Conservation (phyloP, 2,888 invertebrate species). For the Drosophila siamana region DNA sequence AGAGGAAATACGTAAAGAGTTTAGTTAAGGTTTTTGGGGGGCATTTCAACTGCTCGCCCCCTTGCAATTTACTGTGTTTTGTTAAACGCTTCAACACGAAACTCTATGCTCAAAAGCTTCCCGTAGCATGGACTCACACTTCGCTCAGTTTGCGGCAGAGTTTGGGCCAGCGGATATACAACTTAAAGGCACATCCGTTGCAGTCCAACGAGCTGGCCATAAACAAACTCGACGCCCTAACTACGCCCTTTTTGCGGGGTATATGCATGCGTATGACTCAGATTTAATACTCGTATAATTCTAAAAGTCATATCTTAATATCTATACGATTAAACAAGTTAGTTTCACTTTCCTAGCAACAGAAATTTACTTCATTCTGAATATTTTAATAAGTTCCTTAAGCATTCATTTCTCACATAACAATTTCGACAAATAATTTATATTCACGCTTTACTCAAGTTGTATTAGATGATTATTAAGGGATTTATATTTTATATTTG, state of each 20-base stretch:
- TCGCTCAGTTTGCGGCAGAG: slow-evolving; percentile 23
- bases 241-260: background rate
- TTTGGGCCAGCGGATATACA: slow-evolving; percentile 67
- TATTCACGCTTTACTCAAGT: too few species aligned
- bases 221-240: slow-evolving; percentile 67
- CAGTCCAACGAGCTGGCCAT: slow-evolving; percentile 60
- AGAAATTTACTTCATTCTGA: too few species aligned
- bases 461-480: too few species aligned
- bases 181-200: slow-evolving; percentile 78
- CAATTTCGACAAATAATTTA: too few species aligned
- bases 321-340: background rate
- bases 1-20: slow-evolving; percentile 13
- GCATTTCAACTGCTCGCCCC: slow-evolving; percentile 55
- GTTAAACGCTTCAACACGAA: slow-evolving; percentile 78
- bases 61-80: slow-evolving; percentile 79
- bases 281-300: too few species aligned
- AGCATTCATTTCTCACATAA: too few species aligned
- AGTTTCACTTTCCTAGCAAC: background rate
- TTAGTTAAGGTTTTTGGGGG: slow-evolving; percentile 24
- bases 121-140: slow-evolving; percentile 5
- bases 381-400: too few species aligned
- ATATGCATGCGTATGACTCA: too few species aligned
- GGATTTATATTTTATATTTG: too few species aligned
- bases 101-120: slow-evolving; percentile 61
- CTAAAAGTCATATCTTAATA: too few species aligned